phyloP scores from a whole-genome alignment of 2,797 vertebrate genomes.

The Fratercula arctica region DNA sequence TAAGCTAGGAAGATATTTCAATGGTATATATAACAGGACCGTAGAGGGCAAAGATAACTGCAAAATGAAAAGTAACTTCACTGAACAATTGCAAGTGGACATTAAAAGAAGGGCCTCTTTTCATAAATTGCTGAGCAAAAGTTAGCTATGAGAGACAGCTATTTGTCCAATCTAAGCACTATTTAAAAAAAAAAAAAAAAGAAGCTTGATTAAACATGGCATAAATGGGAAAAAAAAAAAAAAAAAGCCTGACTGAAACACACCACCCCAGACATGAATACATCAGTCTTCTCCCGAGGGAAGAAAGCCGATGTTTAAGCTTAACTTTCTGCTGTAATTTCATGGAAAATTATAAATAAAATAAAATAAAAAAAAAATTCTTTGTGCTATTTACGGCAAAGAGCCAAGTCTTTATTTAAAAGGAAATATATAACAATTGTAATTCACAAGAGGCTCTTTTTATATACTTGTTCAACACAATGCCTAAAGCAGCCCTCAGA shows the following conservation, averaged over 20 bases:
- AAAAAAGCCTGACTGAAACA: neutral
- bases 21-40: neutral
- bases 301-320: slow-evolving; percentile 1
- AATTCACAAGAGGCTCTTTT: slow-evolving; percentile 37
- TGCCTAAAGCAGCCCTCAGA: neutral
- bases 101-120: neutral
- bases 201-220: neutral
- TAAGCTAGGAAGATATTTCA: neutral
- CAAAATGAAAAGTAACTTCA: neutral
- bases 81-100: neutral
- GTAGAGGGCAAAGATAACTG: neutral
- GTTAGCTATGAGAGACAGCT: neutral
- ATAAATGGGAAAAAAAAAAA: neutral
- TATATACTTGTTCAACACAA: slow-evolving; percentile 39
- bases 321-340: slow-evolving; percentile 10
- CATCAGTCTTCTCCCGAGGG: neutral
- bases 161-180: neutral
- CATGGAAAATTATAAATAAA: slow-evolving; percentile 49
- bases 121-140: neutral
- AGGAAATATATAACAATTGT: slow-evolving; percentile 40
- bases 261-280: neutral
- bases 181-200: neutral
- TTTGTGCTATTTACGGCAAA: slow-evolving; percentile 48
- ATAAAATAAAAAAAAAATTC: neutral
- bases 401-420: slow-evolving; percentile 61